phyloP scores from a whole-genome alignment of 2,888 invertebrate species.

The Tanytarsus gracilentus region DNA sequence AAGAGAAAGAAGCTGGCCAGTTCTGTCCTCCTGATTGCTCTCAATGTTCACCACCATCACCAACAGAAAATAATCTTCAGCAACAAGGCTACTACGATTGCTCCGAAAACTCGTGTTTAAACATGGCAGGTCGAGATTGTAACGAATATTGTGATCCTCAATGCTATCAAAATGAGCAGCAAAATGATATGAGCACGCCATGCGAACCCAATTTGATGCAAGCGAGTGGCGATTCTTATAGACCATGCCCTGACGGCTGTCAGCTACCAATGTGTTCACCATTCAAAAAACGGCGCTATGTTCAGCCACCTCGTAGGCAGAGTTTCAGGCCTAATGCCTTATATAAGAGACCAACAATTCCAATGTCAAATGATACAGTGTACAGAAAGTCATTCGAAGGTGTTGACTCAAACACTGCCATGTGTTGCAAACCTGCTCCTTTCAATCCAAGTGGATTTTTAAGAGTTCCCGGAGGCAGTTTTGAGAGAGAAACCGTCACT shows the following conservation, averaged over 20 bases:
- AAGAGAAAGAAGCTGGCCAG: not conserved
- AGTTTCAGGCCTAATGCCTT: slow-evolving; percentile 37
- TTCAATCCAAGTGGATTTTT: slow-evolving; percentile 45
- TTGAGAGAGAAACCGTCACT: slow-evolving; percentile 48
- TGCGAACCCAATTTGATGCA: too few relatives aligned
- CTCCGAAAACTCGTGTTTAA: not conserved
- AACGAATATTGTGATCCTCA: too few relatives aligned
- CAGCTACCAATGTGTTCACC: not conserved
- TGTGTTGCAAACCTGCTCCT: slow-evolving; percentile 37
- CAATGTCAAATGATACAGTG: slow-evolving; percentile 53
- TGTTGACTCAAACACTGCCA: slow-evolving; percentile 40
- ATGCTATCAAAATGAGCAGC: too few relatives aligned
- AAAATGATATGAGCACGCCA: too few relatives aligned
- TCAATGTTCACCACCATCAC: not conserved
- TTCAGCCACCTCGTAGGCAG: slow-evolving; percentile 38
- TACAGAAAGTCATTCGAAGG: slow-evolving; percentile 57
- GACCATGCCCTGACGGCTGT: not conserved
- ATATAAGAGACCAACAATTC: slow-evolving; percentile 50
- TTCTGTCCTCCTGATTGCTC: not conserved
- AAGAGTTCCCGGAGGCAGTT: slow-evolving; percentile 44
- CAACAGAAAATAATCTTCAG: not conserved
- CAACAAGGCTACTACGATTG: not conserved
- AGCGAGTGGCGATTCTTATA: not conserved
- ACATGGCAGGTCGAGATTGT: too few relatives aligned
- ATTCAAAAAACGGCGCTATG: slow-evolving; percentile 33